Evolutionary conservation across 2,797 vertebrate species (phyloP), one percentile per base, ranked within the genome.

Genomic region (Lateolabrax maculatus): DNA sequence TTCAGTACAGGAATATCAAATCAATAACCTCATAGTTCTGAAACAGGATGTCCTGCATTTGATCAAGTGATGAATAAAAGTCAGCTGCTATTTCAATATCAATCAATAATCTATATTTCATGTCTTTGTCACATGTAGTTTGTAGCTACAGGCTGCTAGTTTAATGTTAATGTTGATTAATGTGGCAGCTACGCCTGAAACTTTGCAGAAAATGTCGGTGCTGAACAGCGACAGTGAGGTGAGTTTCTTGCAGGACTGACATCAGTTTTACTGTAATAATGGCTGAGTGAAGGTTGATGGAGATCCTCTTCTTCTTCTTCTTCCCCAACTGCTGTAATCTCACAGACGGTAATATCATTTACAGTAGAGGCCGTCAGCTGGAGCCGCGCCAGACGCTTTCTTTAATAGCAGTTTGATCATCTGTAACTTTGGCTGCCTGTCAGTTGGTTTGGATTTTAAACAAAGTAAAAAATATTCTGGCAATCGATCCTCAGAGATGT

Each of bases 281-380:
- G 46, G 46, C 37, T 52, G 27, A 69, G 61, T 61, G 71, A 52
- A 84, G 81, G 84, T 83, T 88, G 91, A 92, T 91, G 51, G 84
- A 87, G 79, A 84, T 82, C 85, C 81, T 84, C 80, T 62, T 84
- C 87, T 83, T 91, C 90, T 82, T 94, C 75, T 89, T 80, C 89
- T 93, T 80, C 90, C 80, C 87, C 87, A 87, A 87, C 92, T 92
- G 93, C 53, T 91, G 71, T 83, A 71, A 84, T 86, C 89, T 91
- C 92, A 84, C 95, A 95, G 94, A 94, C 95, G 95, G 94, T 81
- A 67, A 81, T 67, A 93, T 95, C 90, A 92, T 94, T 95, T 89
- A 94, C 81, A 90, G 82, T 66, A 64, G 87, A 88, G 81, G 88
- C 90, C 86, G 90, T 80, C 72, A 71, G 81, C 87, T 94, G 94